Evolutionary conservation across 2,113 vertebrate genomes (phyloP).

Genomic region (Marmota flaviventris): DNA sequence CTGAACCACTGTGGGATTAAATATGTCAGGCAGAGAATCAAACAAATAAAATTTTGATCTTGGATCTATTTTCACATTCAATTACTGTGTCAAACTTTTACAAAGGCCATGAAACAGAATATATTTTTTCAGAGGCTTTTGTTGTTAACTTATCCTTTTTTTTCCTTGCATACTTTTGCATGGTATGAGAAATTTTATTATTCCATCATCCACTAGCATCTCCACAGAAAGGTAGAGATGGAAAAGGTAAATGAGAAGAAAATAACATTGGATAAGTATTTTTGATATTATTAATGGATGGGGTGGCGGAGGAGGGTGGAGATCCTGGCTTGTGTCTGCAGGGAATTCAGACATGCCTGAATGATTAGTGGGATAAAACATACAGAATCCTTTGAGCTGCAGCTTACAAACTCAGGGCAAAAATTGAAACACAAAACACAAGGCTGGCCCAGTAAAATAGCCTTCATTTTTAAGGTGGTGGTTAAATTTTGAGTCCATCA

Average conservation of each 20-base stretch:
- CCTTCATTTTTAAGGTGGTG: neutral
- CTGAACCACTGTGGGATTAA: neutral
- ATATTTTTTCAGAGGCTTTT: neutral
- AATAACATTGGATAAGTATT: neutral
- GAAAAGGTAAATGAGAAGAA: neutral
- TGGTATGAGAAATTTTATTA: neutral
- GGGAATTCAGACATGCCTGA: neutral
- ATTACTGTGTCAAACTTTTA: neutral
- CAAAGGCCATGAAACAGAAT: neutral
- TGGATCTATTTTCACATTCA: neutral
- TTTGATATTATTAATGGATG: neutral
- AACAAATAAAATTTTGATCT: neutral
- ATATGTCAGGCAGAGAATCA: neutral
- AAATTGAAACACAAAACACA: neutral
- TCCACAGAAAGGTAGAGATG: neutral
- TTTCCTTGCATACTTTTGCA: neutral
- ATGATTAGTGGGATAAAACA: neutral
- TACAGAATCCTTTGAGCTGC: neutral
- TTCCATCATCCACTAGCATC: neutral
- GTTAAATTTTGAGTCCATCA: neutral
- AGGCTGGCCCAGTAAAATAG: neutral
- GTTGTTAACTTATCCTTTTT: neutral
- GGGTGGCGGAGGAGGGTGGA: rapidly evolving
- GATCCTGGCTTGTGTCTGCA: neutral
- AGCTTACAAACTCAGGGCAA: neutral